Percentiles rank a stretch among this genome's conserved stretches.
These are phyloP conservation scores for Sericinus montela DNA, from an alignment of 2,888 invertebrate species.

Conservation along the genomic window DNA sequence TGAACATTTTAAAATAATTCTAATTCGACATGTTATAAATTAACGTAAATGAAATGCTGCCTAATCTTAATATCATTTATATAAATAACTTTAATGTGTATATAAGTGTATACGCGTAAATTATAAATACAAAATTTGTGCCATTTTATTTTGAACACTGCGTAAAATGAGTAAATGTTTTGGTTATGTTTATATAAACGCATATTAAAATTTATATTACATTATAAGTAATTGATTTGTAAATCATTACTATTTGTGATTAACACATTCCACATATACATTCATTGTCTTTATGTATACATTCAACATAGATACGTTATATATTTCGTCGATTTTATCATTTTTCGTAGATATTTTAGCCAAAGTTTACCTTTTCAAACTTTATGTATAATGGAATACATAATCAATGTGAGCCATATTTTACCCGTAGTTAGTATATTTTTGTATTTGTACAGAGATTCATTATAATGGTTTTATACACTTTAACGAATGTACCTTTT, in stretches of 20 bases:
- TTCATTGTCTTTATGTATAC: constrained; percentile 18
- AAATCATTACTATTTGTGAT: constrained; percentile 43
- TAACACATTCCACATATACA: constrained; percentile 55
- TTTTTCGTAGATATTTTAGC: constrained; percentile 25
- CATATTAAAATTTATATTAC: constrained; percentile 1
- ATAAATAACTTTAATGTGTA: constrained; percentile 19
- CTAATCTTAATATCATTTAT: constrained; percentile 16
- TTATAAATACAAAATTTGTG: constrained; percentile 64
- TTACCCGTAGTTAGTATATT: constrained; percentile 62
- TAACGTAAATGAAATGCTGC: constrained; percentile 8
- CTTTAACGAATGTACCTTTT: constrained; percentile 37
- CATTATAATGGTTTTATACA: constrained; percentile 38
- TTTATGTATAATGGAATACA: constrained; percentile 34
- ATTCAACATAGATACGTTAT: too few relatives aligned
- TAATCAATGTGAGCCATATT: constrained; percentile 51
- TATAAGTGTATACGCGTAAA: constrained; percentile 26
- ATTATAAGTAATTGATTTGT: neutral
- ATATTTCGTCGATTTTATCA: neutral
- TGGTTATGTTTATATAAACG: constrained; percentile 18
- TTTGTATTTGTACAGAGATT: constrained; percentile 67
- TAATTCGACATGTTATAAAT: constrained; percentile 16
- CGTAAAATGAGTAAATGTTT: constrained; percentile 29
- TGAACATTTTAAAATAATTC: constrained; percentile 16
- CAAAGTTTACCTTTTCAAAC: constrained; percentile 41
- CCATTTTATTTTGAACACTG: constrained; percentile 60